Evolutionary conservation across 2,113 vertebrate species (phyloP), one percentile per base, ranked within the genome.

Genomic region (Passer montanus): DNA sequence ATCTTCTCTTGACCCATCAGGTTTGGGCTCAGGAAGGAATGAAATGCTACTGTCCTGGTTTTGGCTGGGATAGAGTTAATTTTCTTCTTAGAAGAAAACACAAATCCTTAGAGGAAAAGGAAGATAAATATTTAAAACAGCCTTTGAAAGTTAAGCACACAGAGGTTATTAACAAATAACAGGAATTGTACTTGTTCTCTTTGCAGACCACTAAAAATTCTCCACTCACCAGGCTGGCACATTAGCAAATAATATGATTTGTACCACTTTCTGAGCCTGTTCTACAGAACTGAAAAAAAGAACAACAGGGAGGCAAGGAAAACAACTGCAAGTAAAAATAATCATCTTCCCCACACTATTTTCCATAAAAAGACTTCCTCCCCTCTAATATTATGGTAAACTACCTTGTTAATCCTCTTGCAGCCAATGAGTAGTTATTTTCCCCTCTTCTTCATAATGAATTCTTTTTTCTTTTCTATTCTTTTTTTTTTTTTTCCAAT

Each of bases 241-340:
- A 92, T 95, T 95, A 95, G 84, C 77, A 96, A 97, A 95, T 96
- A 95, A 87, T 90, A 63, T 52, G 55, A 95, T 92, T 95, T 89
- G 77, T 91, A 80, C 92, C 84, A 63, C 60, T 93, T 94, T 94
- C 80, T 93, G 46, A 75, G 77, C 49, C 74, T 84, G 37, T 80
- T 89, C 72, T 50, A 69, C 35, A 94, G 50, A 89, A 94, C 30
- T 15, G 50, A 63, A 92, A 89, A 86, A 94, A 92, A 85, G 58
- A 92, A 33, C 73, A 88, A 86, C 58, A 39, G 94, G 92, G 75
- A 95, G 21, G 62, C 80, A 93, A 55, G 46, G 74, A 88, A 96
- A 96, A 96, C 80, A 94, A 93, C 73, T 50, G 62, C 49, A 89
- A 75, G 80, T 33, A 68, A 92, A 95, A 89, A 10, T 53, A 96